Evolutionary conservation across 2,113 vertebrate genomes (phyloP), one percentile per base, ranked within the genome.

Genomic region (Tringa solitaria): DNA sequence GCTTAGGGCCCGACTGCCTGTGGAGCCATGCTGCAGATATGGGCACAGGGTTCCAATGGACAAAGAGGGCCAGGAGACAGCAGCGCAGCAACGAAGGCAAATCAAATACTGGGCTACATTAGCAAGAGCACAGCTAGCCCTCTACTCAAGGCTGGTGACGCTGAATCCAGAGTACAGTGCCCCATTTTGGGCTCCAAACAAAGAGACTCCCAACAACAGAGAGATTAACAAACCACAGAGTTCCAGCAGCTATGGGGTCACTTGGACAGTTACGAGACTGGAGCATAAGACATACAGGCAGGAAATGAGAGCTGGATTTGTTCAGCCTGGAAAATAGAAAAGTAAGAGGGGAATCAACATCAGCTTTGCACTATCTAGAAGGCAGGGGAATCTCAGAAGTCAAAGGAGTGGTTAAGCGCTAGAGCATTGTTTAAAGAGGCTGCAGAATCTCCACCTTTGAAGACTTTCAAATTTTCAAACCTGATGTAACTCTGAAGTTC

Each of bases 41-140:
- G 0, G 67, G 53, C 23, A 22, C 3, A 0, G 8, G 23, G 53
- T 22, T 24, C 61, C 0, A 0, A 57, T 1, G 24, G 20, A 61
- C 35, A 37, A 37, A 39, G 48, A 50, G 35, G 19, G 17, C 20
- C 41, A 18, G 2, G 9, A 63, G 23, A 12, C 35, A 16, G 12
- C 50, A 64, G 35, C 12, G 11, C 33, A 64, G 43, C 21, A 81
- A 39, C 1, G 0, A 37, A 57, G 37, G 18, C 50, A 64, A 76
- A 64, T 7, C 24, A 70, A 57, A 70, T 12, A 39, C 35, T 4
- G 30, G 33, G 24, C 33, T 76, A 41, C 48, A 13, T 15, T 14
- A 48, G 21, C 6, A 50, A 22, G 3, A 74, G 35, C 35, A 67
- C 41, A 74, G 27, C 23, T 33, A 51, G 17, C 33, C 33, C 81